Base-by-base conservation (phyloP, 2,113 vertebrate genomes). In the Dicentrarchus labrax region DNA sequence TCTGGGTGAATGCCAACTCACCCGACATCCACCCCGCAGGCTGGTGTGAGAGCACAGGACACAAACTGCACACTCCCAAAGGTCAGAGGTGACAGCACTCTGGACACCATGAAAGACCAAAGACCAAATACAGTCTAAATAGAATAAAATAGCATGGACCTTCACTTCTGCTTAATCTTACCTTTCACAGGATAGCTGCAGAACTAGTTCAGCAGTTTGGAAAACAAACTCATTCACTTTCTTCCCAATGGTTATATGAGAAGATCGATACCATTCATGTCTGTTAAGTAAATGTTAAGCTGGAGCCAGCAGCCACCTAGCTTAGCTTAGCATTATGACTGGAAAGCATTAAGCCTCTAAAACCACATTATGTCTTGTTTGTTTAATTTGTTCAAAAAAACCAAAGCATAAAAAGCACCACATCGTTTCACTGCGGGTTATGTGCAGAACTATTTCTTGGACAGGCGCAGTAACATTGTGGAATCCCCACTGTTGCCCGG, bases 1-100 rank as follows among this genome's bases (percentile, higher is more conserved):
- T 99, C 94, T 99, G 98, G 98, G 96, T 99, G 88, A 99, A 99
- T 5, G 97, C 96, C 60, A 97, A 98, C 91, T 98, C 97, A 11
- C 95, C 97, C 0, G 97, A 99, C 92, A 97, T 99, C 91, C 98
- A 99, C 80, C 95, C 97, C 0, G 94, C 97, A 1, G 98, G 97
- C 84, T 99, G 98, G 98, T 98, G 97, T 83, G 98, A 99, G 92
- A 97, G 96, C 93, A 99, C 97, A 0, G 97, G 96, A 13, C 98
- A 99, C 95, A 98, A 96, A 81, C 95, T 99, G 72, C 97, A 99
- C 91, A 98, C 97, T 51, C 98, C 98, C 0, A 99, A 98, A 98
- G 98, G 98, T 99, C 94, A 96, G 95, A 85, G 22, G 56, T 77
- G 41, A 85, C 10, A 24, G 24, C 7, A 22, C 30, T 50, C 36